Evolutionary conservation across 2,888 invertebrate genomes (phyloP).

Genomic region (Drosophila merina): DNA sequence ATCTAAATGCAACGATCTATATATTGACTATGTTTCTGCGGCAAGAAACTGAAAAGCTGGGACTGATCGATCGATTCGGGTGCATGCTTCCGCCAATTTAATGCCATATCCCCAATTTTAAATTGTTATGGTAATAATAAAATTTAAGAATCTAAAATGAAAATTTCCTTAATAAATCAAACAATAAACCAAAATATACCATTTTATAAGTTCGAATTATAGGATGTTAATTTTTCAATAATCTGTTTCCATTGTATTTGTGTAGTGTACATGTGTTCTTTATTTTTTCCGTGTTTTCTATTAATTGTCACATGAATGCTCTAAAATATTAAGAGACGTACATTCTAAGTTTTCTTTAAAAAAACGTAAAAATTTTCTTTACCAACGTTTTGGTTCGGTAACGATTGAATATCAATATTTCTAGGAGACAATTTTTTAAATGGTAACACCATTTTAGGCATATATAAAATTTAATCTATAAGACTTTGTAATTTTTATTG

Average conservation of each 20-base stretch:
- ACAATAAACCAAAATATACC: background rate
- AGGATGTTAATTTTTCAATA: constrained; percentile 13
- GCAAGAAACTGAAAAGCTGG: constrained; percentile 54
- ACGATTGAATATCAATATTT: background rate
- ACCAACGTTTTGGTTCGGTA: too few relatives aligned
- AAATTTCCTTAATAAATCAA: constrained; percentile 1
- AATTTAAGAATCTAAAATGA: constrained; percentile 17
- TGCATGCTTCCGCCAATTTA: constrained; percentile 76
- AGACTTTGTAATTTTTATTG: too few relatives aligned
- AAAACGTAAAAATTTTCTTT: background rate
- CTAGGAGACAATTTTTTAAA: background rate
- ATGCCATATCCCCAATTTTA: constrained; percentile 30
- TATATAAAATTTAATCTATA: background rate
- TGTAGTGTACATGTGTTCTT: constrained; percentile 15
- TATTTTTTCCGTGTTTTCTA: background rate
- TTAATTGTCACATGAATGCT: background rate
- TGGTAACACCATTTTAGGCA: background rate
- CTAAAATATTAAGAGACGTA: background rate
- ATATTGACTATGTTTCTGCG: background rate
- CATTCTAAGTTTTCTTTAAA: background rate
- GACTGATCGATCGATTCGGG: constrained; percentile 82
- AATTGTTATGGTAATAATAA: constrained; percentile 17
- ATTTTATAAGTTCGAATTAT: background rate
- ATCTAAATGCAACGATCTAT: background rate
- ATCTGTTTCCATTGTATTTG: constrained; percentile 8